Base-by-base conservation (phyloP, 2,797 vertebrate species). In the Tenualosa thibaudeaui region DNA sequence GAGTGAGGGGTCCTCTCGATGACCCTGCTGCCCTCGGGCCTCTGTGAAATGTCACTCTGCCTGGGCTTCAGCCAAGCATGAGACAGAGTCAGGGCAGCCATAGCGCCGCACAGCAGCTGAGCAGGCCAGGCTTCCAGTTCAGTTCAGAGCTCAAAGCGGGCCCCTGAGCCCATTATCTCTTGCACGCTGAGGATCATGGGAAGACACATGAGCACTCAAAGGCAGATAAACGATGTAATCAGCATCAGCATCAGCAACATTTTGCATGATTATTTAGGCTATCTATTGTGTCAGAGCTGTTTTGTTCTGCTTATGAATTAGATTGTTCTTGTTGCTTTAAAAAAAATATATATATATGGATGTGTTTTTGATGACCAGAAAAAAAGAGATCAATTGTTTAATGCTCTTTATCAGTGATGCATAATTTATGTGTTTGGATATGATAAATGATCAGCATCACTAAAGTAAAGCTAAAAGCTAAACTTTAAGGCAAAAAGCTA, bases 1-100 rank as follows among this genome's bases (percentile, higher is more conserved):
- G 88, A 87, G 56, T 71, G 86, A 82, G 88, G 85, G 56, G 58
- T 86, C 60, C 71, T 82, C 75, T 81, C 58, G 22, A 17, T 75
- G 87, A 89, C 88, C 87, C 68, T 40, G 24, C 31, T 50, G 84
- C 86, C 87, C 81, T 37, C 82, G 81, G 85, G 82, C 78, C 78
- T 65, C 37, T 22, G 62, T 81, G 83, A 89, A 90, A 89, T 89
- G 87, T 88, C 88, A 89, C 49, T 50, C 75, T 82, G 68, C 85
- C 86, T 86, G 78, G 82, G 62, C 53, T 86, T 37, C 17, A 83
- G 84, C 81, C 84, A 54, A 84, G 40, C 83, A 58, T 65, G 58
- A 82, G 54, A 85, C 40, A 24, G 13, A 54, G 68, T 26, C 84
- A 85, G 19, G 81, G 82, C 62, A 53, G 50, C 82, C 24, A 17